phyloP scores from a whole-genome alignment of 2,888 invertebrate species.

The Metopia argyrocephala region DNA sequence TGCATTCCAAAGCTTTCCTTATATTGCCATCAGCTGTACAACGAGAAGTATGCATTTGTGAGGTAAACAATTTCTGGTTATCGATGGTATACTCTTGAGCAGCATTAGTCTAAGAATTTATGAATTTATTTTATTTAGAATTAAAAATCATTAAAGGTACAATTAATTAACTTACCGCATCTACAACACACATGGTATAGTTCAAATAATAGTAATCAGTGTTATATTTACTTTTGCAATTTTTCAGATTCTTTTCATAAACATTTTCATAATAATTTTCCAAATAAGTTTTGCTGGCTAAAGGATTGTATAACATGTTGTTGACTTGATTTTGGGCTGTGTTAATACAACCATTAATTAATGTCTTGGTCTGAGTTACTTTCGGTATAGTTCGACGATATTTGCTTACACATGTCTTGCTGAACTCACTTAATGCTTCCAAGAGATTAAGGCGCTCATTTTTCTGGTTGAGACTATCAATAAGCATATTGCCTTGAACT shows the following conservation, averaged over 20 bases:
- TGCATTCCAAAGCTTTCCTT: background rate
- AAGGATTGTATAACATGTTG: background rate
- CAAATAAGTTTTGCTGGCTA: background rate
- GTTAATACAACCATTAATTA: background rate
- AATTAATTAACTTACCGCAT: background rate
- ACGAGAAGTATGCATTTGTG: background rate
- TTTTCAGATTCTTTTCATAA: background rate
- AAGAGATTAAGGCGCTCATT: slow-evolving; percentile 46
- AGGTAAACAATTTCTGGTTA: background rate
- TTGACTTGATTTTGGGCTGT: background rate
- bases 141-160: background rate
- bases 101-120: background rate
- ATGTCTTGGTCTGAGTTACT: background rate
- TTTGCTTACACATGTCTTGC: slow-evolving; percentile 60
- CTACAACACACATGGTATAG: background rate
- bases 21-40: background rate
- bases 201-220: background rate
- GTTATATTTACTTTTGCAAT: background rate
- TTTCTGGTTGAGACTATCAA: slow-evolving; percentile 18
- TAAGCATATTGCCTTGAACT: slow-evolving; percentile 13
- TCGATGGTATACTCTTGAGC: background rate
- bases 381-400: slow-evolving; percentile 14
- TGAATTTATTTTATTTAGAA: background rate
- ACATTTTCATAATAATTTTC: background rate
- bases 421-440: slow-evolving; percentile 34